phyloP scores from a whole-genome alignment of 2,888 invertebrate genomes.

The Drosophila kambysellisi region DNA sequence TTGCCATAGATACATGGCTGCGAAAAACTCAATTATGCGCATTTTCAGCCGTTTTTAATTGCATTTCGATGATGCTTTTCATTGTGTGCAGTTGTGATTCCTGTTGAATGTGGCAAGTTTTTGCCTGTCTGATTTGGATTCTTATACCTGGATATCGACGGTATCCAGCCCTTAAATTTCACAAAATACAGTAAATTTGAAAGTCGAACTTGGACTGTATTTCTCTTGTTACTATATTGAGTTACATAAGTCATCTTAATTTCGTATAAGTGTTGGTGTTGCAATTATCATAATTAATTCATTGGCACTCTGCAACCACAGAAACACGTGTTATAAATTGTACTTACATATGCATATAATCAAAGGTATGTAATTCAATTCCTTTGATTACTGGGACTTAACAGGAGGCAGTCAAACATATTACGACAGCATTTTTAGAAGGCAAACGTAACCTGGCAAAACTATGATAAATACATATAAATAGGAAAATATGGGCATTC shows the following conservation, averaged over 20 bases:
- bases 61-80: background rate
- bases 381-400: slow-evolving; percentile 31
- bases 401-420: background rate
- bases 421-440: too few relatives aligned
- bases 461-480: too few relatives aligned
- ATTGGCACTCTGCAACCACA: background rate
- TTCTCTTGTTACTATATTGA: background rate
- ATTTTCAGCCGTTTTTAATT: slow-evolving; percentile 18
- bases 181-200: background rate
- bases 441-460: background rate
- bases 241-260: background rate
- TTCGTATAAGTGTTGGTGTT: background rate
- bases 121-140: background rate
- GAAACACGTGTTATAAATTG: background rate
- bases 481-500: background rate
- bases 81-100: background rate
- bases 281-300: background rate
- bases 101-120: background rate
- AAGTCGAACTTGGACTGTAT: background rate
- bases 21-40: slow-evolving; percentile 25
- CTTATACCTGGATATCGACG: background rate
- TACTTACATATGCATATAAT: background rate
- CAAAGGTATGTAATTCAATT: background rate
- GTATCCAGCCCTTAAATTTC: background rate
- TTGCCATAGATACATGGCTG: slow-evolving; percentile 26